Percentiles rank a stretch among this genome's conserved stretches.
phyloP scores from a whole-genome alignment of 2,113 vertebrate species.

The Alaudala cheleensis region DNA sequence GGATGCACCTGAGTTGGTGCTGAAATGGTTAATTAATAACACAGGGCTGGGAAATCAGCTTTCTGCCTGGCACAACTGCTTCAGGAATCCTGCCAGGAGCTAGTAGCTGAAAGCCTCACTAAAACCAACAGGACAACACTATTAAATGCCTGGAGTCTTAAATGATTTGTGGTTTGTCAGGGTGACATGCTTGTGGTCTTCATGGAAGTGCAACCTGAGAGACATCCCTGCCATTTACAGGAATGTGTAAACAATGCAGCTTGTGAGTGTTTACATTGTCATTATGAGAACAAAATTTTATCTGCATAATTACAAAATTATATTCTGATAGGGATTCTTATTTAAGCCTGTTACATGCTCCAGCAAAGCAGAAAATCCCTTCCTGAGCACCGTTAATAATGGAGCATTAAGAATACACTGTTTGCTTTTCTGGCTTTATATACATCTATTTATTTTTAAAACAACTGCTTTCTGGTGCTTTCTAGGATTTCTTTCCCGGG shows the following conservation, averaged over 20 bases:
- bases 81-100: not conserved
- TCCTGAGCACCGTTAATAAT: slow-evolving; percentile 49
- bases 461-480: not conserved
- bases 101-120: not conserved
- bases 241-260: not conserved
- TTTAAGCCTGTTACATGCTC: slow-evolving; percentile 54
- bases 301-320: slow-evolving; percentile 27
- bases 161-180: not conserved
- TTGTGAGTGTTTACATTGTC: not conserved
- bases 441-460: slow-evolving; percentile 33
- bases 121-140: not conserved
- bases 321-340: slow-evolving; percentile 24
- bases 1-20: not conserved
- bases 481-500: not conserved
- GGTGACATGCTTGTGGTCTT: not conserved
- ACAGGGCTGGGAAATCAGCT: not conserved
- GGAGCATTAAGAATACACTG: slow-evolving; percentile 39
- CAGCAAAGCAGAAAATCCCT: slow-evolving; percentile 62
- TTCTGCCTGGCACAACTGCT: not conserved
- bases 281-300: not conserved
- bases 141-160: not conserved
- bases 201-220: not conserved
- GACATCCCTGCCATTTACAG: not conserved
- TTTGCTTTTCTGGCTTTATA: slow-evolving; percentile 23
- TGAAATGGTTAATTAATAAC: not conserved